Base-by-base conservation (phyloP, 2,113 vertebrate genomes). In the Perognathus longimembris region DNA sequence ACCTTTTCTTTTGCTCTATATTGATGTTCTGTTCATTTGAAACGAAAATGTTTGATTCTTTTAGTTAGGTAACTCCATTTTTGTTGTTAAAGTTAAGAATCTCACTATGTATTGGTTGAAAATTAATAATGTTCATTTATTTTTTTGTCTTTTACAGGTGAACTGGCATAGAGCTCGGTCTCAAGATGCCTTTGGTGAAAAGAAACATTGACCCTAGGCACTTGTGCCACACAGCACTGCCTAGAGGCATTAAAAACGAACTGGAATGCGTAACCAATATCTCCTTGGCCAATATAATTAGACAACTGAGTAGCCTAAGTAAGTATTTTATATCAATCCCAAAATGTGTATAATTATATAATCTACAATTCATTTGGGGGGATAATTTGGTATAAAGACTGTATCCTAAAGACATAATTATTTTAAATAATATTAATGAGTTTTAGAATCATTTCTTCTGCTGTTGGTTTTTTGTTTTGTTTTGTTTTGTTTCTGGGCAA, bases 181-280 rank as follows among this genome's bases (percentile, higher is more conserved):
- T 96, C 98, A 99, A 96, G 97, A 99, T 99, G 99, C 99, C 99
- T 0, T 97, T 99, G 97, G 99, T 99, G 91, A 99, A 99, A 98
- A 98, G 99, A 97, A 99, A 99, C 98, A 99, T 99, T n/a, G 99
- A 99, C 94, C 99, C 99, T 74, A 97, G 99, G 98, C 99, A 99
- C 97, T 97, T 99, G 98, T 99, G 99, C 98, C 99, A 99, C 97
- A 99, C 99, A 89, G 99, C 98, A 90, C 98, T 99, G 96, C 99
- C 99, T 63, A 98, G 99, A 96, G 98, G 98, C 94, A 98, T 99
- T 97, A 99, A 99, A 98, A 99, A 99, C 85, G 99, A 99, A 97
- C 95, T 99, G 98, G 99, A 99, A 98, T 99, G 99, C 97, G 99
- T 99, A 95, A 99, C 99, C 94, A 99, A 99, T 98, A 98, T 99